Evolutionary conservation across 35 echinoderm and acorn worm genomes (phyloP).

Genomic region (Chiridota heheva): DNA sequence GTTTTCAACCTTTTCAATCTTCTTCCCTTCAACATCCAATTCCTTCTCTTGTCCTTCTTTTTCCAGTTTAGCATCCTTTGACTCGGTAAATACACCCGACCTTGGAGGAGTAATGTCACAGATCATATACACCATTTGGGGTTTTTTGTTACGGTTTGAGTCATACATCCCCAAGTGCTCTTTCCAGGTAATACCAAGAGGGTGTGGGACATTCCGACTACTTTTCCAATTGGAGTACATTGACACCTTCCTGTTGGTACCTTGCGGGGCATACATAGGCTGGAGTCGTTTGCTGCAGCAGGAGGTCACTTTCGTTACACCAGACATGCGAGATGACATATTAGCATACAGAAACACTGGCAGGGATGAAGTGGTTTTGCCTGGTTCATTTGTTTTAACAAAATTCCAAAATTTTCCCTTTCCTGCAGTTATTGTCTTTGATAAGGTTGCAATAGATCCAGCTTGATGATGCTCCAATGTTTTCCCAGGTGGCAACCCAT

Average conservation of each 20-base stretch:
- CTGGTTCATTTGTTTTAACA: slow-evolving; percentile 71
- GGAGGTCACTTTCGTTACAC: slow-evolving; percentile 74
- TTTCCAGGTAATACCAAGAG: slow-evolving; percentile 89
- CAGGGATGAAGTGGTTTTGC: slow-evolving; percentile 22
- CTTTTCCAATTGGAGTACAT: slow-evolving; percentile 99
- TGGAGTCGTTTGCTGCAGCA: slow-evolving; percentile 76
- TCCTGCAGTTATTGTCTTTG: slow-evolving; percentile 21
- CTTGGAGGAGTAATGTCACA: slow-evolving; percentile 55
- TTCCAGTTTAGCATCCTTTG: slow-evolving; percentile 42
- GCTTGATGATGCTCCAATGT: too few relatives aligned
- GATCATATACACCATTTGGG: slow-evolving; percentile 46
- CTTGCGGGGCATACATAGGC: slow-evolving; percentile 95
- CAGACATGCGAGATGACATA: slow-evolving; percentile 58
- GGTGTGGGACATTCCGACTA: slow-evolving; percentile 68
- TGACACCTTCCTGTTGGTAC: slow-evolving; percentile 74
- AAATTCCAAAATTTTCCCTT: slow-evolving; percentile 31
- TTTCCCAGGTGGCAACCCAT: too few relatives aligned
- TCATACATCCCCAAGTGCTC: slow-evolving; percentile 84
- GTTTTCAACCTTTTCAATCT: background rate
- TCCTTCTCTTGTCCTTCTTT: slow-evolving; percentile 7
- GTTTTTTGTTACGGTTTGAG: slow-evolving; percentile 71
- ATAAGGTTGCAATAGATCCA: background rate
- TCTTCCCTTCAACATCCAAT: background rate
- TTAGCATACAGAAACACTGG: slow-evolving; percentile 73
- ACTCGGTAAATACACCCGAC: slow-evolving; percentile 83